Base-by-base conservation (phyloP, 2,888 invertebrate species). In the Ochropleura leucogaster region DNA sequence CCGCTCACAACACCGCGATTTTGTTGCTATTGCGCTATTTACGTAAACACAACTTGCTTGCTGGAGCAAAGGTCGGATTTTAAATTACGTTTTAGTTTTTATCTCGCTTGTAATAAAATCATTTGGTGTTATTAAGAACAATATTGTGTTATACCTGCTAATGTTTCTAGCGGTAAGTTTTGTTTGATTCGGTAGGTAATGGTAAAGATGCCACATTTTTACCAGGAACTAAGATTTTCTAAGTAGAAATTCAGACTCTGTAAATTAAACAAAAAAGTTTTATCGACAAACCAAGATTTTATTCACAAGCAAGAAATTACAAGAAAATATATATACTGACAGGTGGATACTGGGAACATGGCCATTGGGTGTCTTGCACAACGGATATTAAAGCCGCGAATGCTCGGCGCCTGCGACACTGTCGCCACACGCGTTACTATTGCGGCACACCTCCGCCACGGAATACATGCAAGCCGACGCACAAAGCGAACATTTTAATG, bases 1-100 rank as follows among this genome's bases (percentile, higher is more conserved):
- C 77, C 67, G 42, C 75, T 76, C 62, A 84, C 71, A 68, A 70
- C 74, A 76, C 53, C 74, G 49, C 74, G 77, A 72, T 84, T 74
- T 59, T 46, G 51, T 53, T 64, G 67, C 62, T 55, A 64, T 60
- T 69, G 62, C 59, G 68, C 71, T 76, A 69, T 80, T 82, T 66
- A 74, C 73, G 53, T 78, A 76, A 86, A 77, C 70, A 72, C 57
- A 66, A 64, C 64, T 64, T 67, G 66, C 49, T 74, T 47, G 66
- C 46, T 57, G 5, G 14, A 69, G 44, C 57, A 62, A 42, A 73
- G 51, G 60, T 68, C 16, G 53, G 42, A 57, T 67, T 78, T 65
- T 77, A 44, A 62, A 49, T 47, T 47, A 71, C 18, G 18, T 66
- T 77, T 77, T 66, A 68, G 40, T 66, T 82, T 74, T 77, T 78